phyloP scores from a whole-genome alignment of 2,888 invertebrate species.

The Ormyrus rosae region DNA sequence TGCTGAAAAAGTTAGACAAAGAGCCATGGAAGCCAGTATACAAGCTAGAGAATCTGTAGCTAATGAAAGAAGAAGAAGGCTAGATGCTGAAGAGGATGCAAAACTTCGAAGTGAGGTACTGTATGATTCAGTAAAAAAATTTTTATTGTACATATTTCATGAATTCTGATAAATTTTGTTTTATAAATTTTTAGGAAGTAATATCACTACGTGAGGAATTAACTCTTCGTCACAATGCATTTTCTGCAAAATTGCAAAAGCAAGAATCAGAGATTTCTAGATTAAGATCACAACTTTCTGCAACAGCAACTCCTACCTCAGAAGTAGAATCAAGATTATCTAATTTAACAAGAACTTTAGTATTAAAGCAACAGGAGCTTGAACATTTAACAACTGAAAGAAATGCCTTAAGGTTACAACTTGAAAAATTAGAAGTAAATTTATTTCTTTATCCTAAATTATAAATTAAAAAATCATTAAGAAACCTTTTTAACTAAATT shows the following conservation, averaged over 20 bases:
- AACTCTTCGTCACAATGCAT: constrained; percentile 76
- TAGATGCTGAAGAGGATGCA: constrained; percentile 76
- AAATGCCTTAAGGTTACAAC: constrained; percentile 88
- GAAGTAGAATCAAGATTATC: constrained; percentile 71
- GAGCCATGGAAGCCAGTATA: constrained; percentile 73
- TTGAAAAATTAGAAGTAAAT: constrained; percentile 86
- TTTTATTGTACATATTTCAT: not conserved
- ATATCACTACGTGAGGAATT: constrained; percentile 79
- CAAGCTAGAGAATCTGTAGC: constrained; percentile 72
- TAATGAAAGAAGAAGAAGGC: constrained; percentile 74
- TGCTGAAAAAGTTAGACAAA: constrained; percentile 75
- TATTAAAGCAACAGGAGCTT: constrained; percentile 90
- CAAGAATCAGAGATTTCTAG: constrained; percentile 79
- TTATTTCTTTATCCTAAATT: not conserved
- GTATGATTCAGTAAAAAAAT: constrained; percentile 2
- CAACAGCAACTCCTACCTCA: constrained; percentile 70
- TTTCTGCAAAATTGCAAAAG: constrained; percentile 77
- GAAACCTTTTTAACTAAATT: not conserved
- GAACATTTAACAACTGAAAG: constrained; percentile 90
- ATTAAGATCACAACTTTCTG: constrained; percentile 78
- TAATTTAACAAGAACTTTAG: constrained; percentile 86
- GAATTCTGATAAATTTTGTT: constrained; percentile 14
- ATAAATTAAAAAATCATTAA: too few species aligned
- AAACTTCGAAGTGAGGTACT: constrained; percentile 67
- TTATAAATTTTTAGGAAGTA: constrained; percentile 75